Conservation (phyloP, 2,113 vertebrate species). For the Diphyllodes magnificus region DNA sequence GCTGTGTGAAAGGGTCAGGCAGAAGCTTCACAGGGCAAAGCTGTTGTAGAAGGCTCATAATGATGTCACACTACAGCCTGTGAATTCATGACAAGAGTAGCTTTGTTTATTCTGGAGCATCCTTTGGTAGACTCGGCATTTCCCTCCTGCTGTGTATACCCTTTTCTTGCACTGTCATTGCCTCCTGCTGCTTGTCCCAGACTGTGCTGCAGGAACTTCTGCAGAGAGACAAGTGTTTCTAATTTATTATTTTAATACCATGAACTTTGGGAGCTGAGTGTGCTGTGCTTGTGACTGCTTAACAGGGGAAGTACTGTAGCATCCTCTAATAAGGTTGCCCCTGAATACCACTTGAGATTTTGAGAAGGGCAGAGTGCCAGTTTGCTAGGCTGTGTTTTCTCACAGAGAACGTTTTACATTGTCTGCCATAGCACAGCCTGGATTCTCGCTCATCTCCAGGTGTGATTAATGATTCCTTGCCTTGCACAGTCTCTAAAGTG, state of each 20-base stretch:
- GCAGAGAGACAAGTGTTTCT: not conserved
- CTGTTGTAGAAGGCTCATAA: not conserved
- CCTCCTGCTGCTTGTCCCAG: slow-evolving; percentile 7
- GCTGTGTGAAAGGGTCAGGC: not conserved
- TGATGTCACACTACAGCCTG: not conserved
- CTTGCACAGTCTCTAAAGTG: not conserved
- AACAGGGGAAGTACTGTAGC: not conserved
- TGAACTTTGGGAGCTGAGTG: not conserved
- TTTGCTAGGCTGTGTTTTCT: not conserved
- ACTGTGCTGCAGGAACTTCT: slow-evolving; percentile 2
- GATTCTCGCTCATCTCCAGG: not conserved
- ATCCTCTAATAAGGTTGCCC: not conserved
- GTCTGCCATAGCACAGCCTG: not conserved
- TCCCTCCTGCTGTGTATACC: not conserved
- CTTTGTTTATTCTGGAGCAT: not conserved
- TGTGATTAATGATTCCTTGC: not conserved
- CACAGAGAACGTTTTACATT: not conserved
- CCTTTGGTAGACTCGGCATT: not conserved
- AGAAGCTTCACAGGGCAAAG: not conserved
- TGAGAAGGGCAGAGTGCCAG: not conserved
- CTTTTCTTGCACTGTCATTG: not conserved
- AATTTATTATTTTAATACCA: slow-evolving; percentile 9
- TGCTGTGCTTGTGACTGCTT: not conserved
- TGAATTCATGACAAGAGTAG: not conserved
- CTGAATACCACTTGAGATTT: not conserved